Base-by-base conservation (phyloP, 37 sponge, comb jelly and placozoan species). In the Halisarca cf. caerulea region DNA sequence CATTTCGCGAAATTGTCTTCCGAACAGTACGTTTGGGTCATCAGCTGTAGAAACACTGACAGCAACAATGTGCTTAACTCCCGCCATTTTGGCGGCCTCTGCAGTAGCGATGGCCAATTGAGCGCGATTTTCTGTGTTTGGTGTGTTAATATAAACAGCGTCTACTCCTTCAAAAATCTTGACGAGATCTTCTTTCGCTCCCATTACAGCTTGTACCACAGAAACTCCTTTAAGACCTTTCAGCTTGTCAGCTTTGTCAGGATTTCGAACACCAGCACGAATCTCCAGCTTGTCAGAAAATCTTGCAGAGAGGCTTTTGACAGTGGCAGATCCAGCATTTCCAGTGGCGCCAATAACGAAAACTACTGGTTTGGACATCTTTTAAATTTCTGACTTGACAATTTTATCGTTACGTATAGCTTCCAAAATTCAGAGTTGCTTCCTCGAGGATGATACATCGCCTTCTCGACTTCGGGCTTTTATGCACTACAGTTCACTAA, bases 91-190 rank as follows among this genome's bases (percentile, higher is more conserved):
- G 0, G 86, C 92, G 0, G 86, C 79, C 38, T 80, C 74, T n/a
- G 89, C 86, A 3, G 92, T 82, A 21, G 79, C 30, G 28, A 82
- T 75, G 33, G 84, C 41, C 28, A 92, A 43, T 27, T 79, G 61
- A 30, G 84, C 89, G 8, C 92, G 61, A 15, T 92, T 66, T 33
- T 82, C 72, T 11, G 73, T 66, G 0, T 66, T 55, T 34, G 93
- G 93, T 27, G 88, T 84, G 32, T 87, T 85, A 6, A 93, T 84
- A 82, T 68, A 93, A 18, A 93, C 59, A n/a, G 93, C 42, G 45
- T 83, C 62, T 6, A 89, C 91, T n/a, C 93, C 93, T 45, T 44
- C 44, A 2, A 92, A 71, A 17, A 79, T 81, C 0, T 39, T 39
- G 1, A 28, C 33, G 0, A 91, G 79, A 11, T 83, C 23, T 3